Conservation (phyloP, 2,113 vertebrate genomes). For the Vimba vimba region DNA sequence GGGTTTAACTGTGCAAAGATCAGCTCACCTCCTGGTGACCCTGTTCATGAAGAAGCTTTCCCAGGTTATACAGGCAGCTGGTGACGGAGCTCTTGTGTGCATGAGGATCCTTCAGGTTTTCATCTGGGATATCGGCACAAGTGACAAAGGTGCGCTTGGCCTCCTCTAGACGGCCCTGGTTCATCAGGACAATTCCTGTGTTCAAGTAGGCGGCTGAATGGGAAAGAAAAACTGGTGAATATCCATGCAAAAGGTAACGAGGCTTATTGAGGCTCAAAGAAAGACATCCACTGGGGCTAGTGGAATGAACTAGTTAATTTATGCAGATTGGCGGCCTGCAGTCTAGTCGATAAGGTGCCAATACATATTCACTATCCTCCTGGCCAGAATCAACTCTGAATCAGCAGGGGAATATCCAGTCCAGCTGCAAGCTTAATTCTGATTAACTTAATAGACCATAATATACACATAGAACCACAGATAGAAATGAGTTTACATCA, state of each 20-base stretch:
- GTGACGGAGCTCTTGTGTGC: slow-evolving; percentile 98
- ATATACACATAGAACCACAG: slow-evolving; percentile 6
- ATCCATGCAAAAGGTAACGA: slow-evolving; percentile 59
- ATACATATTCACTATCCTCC: slow-evolving; percentile 52
- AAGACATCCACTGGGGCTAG: slow-evolving; percentile 35
- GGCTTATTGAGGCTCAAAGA: slow-evolving; percentile 56
- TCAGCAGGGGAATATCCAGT: slow-evolving; percentile 32
- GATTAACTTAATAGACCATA: slow-evolving; percentile 27
- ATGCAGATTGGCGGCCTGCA: slow-evolving; percentile 56
- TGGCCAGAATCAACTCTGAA: background rate
- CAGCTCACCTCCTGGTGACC: slow-evolving; percentile 90
- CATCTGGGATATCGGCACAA: slow-evolving; percentile 96
- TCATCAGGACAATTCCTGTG: slow-evolving; percentile 98
- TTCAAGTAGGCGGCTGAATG: slow-evolving; percentile 95
- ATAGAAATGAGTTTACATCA: slow-evolving; percentile 37
- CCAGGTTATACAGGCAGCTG: slow-evolving; percentile 98
- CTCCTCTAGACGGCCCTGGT: slow-evolving; percentile 92
- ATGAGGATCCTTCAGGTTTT: slow-evolving; percentile 98
- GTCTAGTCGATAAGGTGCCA: slow-evolving; percentile 32
- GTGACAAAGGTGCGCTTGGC: slow-evolving; percentile 92
- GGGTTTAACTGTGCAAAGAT: background rate
- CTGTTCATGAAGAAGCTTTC: slow-evolving; percentile 97
- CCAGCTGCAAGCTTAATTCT: slow-evolving; percentile 29
- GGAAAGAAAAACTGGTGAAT: background rate
- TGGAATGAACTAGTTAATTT: slow-evolving; percentile 60